Evolutionary conservation across 1,140 invertebrate genomes (phyloP).

Genomic region (Zaprionus inermis): DNA sequence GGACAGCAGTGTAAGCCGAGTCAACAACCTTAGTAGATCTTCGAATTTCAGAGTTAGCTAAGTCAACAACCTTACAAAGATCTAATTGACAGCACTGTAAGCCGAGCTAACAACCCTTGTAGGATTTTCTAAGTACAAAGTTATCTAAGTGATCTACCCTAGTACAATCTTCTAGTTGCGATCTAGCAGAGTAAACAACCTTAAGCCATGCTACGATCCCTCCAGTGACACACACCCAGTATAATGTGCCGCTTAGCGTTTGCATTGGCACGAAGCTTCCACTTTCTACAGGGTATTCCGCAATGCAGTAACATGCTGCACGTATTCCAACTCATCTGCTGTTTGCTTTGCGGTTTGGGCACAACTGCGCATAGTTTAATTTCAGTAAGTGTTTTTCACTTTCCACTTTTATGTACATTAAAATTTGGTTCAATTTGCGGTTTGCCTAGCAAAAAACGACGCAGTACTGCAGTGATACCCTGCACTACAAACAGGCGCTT

Average conservation of each 20-base stretch:
- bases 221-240: neutral
- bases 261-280: no score
- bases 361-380: slow-evolving; percentile 46
- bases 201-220: neutral
- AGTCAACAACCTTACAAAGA: neutral
- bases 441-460: slow-evolving; percentile 8
- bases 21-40: neutral
- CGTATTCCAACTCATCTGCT: neutral
- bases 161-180: neutral
- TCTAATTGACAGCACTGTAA: neutral
- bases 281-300: neutral
- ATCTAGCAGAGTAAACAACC: neutral
- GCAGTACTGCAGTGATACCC: neutral
- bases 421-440: slow-evolving; percentile 55
- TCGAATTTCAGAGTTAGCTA: no score
- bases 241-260: neutral
- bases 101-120: neutral
- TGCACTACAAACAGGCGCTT: neutral
- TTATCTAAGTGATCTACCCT: neutral
- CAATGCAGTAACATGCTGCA: neutral
- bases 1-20: neutral
- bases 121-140: no score
- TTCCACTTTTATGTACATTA: slow-evolving; percentile 27
- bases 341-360: neutral
- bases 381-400: slow-evolving; percentile 63